Conservation (phyloP, 1,140 invertebrate species). For the Microvelia longipes region DNA sequence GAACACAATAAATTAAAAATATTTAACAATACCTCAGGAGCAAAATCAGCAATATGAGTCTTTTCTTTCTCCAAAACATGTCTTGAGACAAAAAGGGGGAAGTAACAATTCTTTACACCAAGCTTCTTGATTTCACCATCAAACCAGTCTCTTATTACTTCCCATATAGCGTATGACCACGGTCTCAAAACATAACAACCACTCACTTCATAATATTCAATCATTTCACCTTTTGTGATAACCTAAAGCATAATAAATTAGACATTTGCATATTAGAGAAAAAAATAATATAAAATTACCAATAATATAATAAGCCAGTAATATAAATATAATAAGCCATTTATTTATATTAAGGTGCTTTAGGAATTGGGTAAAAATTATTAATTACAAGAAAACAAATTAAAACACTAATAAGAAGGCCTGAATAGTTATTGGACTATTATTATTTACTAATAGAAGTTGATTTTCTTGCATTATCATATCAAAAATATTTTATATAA, state of each 20-base stretch:
- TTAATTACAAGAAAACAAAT: no score
- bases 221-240: slow-evolving; percentile 94
- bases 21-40: slow-evolving; percentile 72
- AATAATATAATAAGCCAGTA: slow-evolving; percentile 6
- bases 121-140: slow-evolving; percentile 78
- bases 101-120: slow-evolving; percentile 94
- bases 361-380: no score
- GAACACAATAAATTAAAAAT: no score
- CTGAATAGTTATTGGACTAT: no score
- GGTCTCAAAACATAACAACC: slow-evolving; percentile 96
- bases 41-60: slow-evolving; percentile 92
- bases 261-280: background rate
- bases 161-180: slow-evolving; percentile 96
- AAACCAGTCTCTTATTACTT: slow-evolving; percentile 76
- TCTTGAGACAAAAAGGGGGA: slow-evolving; percentile 94
- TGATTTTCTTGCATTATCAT: no score
- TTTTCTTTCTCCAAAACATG: slow-evolving; percentile 88
- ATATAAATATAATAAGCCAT: no score
- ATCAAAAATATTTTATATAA: no score
- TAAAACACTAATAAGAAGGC: no score
- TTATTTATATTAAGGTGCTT: no score
- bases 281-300: background rate
- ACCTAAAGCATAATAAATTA: no score
- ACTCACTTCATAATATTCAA: slow-evolving; percentile 98
- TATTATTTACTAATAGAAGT: no score